phyloP scores from a whole-genome alignment of 2,888 invertebrate species.

The Agrotis exclamationis region DNA sequence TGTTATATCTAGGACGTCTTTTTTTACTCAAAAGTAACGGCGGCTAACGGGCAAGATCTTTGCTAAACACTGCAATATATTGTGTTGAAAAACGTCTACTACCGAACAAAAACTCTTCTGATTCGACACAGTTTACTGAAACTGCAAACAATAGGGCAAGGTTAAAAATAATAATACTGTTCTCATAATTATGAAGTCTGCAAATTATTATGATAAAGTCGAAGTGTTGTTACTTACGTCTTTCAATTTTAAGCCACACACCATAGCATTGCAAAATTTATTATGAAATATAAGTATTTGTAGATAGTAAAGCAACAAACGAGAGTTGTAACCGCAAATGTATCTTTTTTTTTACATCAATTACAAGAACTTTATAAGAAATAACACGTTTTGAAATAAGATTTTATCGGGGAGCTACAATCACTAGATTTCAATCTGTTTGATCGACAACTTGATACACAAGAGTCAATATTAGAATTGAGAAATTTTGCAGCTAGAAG shows the following conservation, averaged over 20 bases:
- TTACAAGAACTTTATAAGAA: constrained; percentile 52
- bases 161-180: constrained; percentile 35
- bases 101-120: constrained; percentile 19
- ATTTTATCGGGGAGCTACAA: constrained; percentile 47
- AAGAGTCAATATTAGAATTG: constrained; percentile 44
- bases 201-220: constrained; percentile 43
- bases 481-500: constrained; percentile 38
- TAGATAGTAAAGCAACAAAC: constrained; percentile 31
- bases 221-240: constrained; percentile 39
- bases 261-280: constrained; percentile 42
- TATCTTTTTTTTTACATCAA: constrained; percentile 40
- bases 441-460: constrained; percentile 47
- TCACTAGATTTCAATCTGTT: constrained; percentile 46
- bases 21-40: constrained; percentile 24
- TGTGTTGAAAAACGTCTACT: constrained; percentile 5
- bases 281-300: constrained; percentile 45
- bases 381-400: constrained; percentile 51
- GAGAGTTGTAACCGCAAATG: constrained; percentile 48
- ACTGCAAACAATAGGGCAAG: constrained; percentile 45
- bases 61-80: constrained; percentile 17
- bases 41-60: constrained; percentile 11
- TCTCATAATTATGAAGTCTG: constrained; percentile 52
- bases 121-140: constrained; percentile 33
- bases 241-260: constrained; percentile 47
- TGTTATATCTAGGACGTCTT: constrained; percentile 16